Evolutionary conservation across 2,113 vertebrate species (phyloP).

Genomic region (Rhinopomastus cyanomelas): DNA sequence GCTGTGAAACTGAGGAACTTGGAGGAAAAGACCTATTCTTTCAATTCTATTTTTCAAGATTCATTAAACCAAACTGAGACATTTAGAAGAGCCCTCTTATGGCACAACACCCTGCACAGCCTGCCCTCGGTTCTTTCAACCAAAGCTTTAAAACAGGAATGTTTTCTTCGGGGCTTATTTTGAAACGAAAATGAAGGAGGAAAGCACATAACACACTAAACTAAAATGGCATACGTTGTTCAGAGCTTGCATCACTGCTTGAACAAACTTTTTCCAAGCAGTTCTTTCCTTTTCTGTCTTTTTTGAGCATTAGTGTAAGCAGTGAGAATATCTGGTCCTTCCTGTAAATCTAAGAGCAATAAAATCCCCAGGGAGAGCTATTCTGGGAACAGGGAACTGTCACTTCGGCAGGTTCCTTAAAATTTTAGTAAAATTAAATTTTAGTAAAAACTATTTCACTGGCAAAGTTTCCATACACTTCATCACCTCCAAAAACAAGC

Average conservation of each 20-base stretch:
- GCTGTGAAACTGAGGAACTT: background rate
- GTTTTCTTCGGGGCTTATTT: background rate
- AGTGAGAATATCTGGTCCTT: background rate
- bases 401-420: background rate
- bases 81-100: slow-evolving; percentile 31
- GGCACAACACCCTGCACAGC: slow-evolving; percentile 21
- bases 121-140: background rate
- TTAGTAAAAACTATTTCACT: background rate
- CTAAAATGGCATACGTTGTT: background rate
- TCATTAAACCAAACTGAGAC: background rate
- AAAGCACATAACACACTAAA: background rate
- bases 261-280: background rate
- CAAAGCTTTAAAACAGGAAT: background rate
- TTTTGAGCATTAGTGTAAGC: background rate
- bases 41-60: background rate
- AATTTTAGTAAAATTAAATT: too few species aligned
- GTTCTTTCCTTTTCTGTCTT: background rate
- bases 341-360: background rate
- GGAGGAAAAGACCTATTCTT: background rate
- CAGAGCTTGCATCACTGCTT: background rate
- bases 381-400: background rate
- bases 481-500: background rate
- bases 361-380: background rate
- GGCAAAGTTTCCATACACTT: background rate
- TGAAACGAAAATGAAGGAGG: background rate